A percentile compares a stretch with the other conserved stretches of the same genome.
phyloP scores from a whole-genome alignment of 2,888 invertebrate genomes.

The Drosophila mimetica region DNA sequence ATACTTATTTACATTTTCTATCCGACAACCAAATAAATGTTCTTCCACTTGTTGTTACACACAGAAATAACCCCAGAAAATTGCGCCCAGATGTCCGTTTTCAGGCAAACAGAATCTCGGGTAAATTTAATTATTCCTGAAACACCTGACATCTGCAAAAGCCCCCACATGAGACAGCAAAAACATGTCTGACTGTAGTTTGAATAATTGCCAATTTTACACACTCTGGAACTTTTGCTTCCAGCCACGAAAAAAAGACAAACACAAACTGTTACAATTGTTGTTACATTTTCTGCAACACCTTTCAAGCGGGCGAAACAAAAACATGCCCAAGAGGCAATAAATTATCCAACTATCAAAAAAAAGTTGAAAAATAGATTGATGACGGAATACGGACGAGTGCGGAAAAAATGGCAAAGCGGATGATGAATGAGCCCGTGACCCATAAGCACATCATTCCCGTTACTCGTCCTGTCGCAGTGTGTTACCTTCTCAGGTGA shows the following conservation, averaged over 20 bases:
- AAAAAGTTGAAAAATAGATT: constrained; percentile 53
- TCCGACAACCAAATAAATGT: background rate
- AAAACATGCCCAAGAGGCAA: constrained; percentile 35
- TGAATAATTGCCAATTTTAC: constrained; percentile 71
- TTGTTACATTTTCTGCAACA: constrained; percentile 27
- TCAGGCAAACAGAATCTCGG: constrained; percentile 24
- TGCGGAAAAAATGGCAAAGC: constrained; percentile 62
- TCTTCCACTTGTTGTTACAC: background rate
- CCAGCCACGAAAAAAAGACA: constrained; percentile 19
- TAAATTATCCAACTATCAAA: constrained; percentile 58
- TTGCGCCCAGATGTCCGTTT: constrained; percentile 8
- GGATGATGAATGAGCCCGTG: constrained; percentile 68
- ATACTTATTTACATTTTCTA: background rate
- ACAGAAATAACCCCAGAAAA: background rate
- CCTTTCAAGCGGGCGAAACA: constrained; percentile 32
- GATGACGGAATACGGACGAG: constrained; percentile 57
- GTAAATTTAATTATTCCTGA: constrained; percentile 56
- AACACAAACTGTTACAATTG: constrained; percentile 67
- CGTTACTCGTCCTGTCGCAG: background rate
- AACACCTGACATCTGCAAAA: constrained; percentile 44
- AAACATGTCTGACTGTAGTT: constrained; percentile 48
- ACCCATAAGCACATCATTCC: constrained; percentile 35
- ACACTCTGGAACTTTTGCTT: constrained; percentile 43
- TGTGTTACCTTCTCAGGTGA: constrained; percentile 30
- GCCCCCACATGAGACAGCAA: constrained; percentile 12